Evolutionary conservation across 92 coral and sea anemone genomes (phyloP).

Genomic region (Chrysogorgia sp.): DNA sequence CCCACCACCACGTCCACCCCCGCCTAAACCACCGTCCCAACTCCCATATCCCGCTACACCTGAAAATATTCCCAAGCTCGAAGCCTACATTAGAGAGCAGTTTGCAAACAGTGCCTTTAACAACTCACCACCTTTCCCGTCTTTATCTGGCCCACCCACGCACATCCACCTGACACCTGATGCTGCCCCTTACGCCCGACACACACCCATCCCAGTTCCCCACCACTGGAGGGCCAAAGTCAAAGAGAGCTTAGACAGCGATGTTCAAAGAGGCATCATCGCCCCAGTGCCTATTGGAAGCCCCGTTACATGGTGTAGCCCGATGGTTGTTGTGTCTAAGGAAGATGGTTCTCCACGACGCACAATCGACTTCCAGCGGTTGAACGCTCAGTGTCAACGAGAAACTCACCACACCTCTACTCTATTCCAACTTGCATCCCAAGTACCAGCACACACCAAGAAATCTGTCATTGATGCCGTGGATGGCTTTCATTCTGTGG

Average conservation of each 20-base stretch:
- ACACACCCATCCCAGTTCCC: background rate
- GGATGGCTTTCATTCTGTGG: too few species aligned
- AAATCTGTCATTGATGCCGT: too few species aligned
- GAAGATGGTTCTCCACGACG: conserved; percentile 29
- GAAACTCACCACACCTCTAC: conserved; percentile 17
- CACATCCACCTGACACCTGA: background rate
- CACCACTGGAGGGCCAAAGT: background rate
- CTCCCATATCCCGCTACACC: conserved; percentile 22
- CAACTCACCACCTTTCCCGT: conserved; percentile 30
- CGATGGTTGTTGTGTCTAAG: too few species aligned
- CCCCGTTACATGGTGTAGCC: too few species aligned
- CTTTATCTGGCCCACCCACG: conserved; percentile 21
- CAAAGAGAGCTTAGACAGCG: background rate
- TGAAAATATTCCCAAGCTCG: conserved; percentile 18
- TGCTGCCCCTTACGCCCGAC: too few species aligned
- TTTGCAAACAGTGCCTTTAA: conserved; percentile 13
- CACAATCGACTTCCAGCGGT: conserved; percentile 26
- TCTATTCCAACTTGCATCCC: conserved; percentile 21
- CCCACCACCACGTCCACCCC: conserved; percentile 1
- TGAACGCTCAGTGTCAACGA: too few species aligned
- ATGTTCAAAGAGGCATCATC: too few species aligned
- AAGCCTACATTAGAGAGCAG: conserved; percentile 18
- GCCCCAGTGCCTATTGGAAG: too few species aligned
- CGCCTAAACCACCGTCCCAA: conserved; percentile 15
- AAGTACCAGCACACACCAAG: conserved; percentile 9